Evolutionary conservation across 2,888 invertebrate species (phyloP), one percentile per base, ranked within the genome.

Genomic region (Prenolepis imparis): DNA sequence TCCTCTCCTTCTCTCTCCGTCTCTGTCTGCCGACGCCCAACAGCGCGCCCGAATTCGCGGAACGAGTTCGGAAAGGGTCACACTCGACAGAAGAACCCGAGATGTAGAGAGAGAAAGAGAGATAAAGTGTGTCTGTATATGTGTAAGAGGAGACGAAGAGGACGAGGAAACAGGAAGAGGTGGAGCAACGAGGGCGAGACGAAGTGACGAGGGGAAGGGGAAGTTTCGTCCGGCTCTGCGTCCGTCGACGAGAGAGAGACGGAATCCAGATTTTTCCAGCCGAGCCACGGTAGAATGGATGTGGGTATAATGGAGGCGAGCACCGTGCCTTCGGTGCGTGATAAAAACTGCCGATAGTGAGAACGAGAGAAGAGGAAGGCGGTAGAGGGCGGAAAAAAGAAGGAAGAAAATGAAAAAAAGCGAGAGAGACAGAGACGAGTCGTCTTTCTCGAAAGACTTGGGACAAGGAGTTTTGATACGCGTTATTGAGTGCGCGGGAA

Each of bases 281-380:
- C 64, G 86, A 89, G 86, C 88, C 81, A 88, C 85, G 86, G 86
- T 89, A 88, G 90, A 90, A 90, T 88, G 90, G 88, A 90, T 86
- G 89, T 89, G 88, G 90, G 90, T 90, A 90, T 90, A 90, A 90
- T 90, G 90, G 90, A 90, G 88, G 89, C 90, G 89, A 90, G 88
- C 86, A 88, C 90, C 86, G 87, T 90, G 90, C 90, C 89, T 90
- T 89, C 90, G 89, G 84, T 89, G 90, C 83, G 89, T 89, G 90
- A 90, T 90, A 90, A 90, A 90, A 90, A 90, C 88, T 90, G 88
- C 87, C 90, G 90, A 90, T 90, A 89, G 88, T 80, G 88, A 81
- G 87, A 82, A 84, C 12, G 78, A 75, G 83, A 32, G 57, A 61
- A 21, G 77, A 61, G 77, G 44, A 55, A 21, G 61, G 61, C 41